phyloP scores from a whole-genome alignment of 2,888 invertebrate genomes.

The Lathronympha strigana region DNA sequence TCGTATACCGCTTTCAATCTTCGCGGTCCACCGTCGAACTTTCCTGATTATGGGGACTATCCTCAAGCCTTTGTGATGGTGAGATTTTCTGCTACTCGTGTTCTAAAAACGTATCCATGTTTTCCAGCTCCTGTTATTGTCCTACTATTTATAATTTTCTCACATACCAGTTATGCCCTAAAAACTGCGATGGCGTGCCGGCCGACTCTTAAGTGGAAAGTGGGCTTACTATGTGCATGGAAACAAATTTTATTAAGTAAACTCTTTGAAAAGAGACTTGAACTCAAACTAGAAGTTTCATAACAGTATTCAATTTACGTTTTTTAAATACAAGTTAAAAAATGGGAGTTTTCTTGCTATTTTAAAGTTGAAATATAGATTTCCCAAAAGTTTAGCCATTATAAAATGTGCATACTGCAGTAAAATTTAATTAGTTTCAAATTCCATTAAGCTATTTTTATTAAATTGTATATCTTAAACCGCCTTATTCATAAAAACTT shows the following conservation, averaged over 20 bases:
- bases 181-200: conserved; percentile 1
- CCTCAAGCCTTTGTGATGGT: conserved; percentile 96
- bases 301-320: neutral
- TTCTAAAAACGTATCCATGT: neutral
- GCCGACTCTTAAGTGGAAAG: neutral
- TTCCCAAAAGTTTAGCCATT: no score
- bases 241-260: no score
- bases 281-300: neutral
- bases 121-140: neutral
- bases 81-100: conserved; percentile 54
- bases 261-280: neutral
- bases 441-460: no score
- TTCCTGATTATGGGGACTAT: conserved; percentile 96
- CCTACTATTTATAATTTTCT: neutral
- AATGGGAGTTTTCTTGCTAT: neutral
- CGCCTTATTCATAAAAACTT: no score
- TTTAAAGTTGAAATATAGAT: no score
- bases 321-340: neutral
- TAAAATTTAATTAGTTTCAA: no score
- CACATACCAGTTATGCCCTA: neutral
- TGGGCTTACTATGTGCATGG: neutral
- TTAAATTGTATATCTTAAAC: neutral
- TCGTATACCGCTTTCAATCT: conserved; percentile 95
- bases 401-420: no score
- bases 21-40: conserved; percentile 92